Percentiles rank a stretch among this genome's conserved stretches.
Conservation (phyloP, 92 coral and sea anemone genomes). For the Hydrozoanthus gracilis region DNA sequence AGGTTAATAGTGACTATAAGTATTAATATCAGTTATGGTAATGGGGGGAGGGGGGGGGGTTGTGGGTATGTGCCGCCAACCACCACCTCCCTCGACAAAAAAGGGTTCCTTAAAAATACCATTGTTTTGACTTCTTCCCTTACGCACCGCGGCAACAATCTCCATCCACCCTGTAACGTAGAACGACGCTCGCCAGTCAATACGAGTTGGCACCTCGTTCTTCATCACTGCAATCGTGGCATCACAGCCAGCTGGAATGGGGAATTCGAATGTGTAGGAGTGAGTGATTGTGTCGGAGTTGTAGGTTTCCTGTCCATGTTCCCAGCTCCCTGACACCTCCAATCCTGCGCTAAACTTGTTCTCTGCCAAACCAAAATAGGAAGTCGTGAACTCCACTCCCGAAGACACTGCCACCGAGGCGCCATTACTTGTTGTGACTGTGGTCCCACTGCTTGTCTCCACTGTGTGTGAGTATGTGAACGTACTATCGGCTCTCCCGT, state of each 20-base stretch:
- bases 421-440: slow-evolving; percentile 11
- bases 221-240: slow-evolving; percentile 15
- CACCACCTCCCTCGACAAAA: no score
- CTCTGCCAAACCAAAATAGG: slow-evolving; percentile 32
- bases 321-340: slow-evolving; percentile 9
- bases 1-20: no score
- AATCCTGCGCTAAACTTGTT: background rate
- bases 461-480: slow-evolving; percentile 15
- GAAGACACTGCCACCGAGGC: slow-evolving; percentile 12
- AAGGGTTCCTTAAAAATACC: background rate
- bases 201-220: slow-evolving; percentile 20
- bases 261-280: slow-evolving; percentile 7
- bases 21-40: no score
- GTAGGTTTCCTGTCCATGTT: background rate
- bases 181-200: slow-evolving; percentile 20
- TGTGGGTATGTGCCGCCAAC: no score
- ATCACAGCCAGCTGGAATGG: slow-evolving; percentile 18
- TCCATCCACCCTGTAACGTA: slow-evolving; percentile 17
- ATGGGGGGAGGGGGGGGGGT: background rate
- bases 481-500: background rate
- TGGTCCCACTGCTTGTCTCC: slow-evolving; percentile 8
- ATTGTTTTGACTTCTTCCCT: background rate
- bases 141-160: background rate
- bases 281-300: background rate
- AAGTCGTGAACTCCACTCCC: slow-evolving; percentile 26